Conservation (phyloP, 1,140 invertebrate species). For the Oscheius sp. region DNA sequence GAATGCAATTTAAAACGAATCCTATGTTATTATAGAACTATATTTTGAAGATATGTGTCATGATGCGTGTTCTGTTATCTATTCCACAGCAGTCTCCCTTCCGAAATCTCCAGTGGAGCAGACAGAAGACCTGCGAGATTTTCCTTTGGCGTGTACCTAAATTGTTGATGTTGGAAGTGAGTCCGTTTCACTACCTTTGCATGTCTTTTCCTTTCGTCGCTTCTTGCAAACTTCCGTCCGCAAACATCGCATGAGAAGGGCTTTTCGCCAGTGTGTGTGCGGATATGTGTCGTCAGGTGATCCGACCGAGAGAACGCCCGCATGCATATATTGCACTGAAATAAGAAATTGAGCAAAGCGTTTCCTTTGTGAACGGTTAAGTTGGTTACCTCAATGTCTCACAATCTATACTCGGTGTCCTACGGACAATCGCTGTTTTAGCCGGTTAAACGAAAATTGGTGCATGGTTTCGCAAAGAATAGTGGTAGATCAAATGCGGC, state of each 20-base stretch:
- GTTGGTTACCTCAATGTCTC: too few species aligned
- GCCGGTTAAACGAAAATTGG: too few species aligned
- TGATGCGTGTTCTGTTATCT: background rate
- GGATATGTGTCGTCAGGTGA: conserved; percentile 91
- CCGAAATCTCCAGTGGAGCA: background rate
- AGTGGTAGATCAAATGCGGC: too few species aligned
- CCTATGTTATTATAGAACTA: background rate
- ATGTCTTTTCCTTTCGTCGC: conserved; percentile 96
- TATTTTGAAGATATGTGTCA: background rate
- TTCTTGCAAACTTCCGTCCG: conserved; percentile 93
- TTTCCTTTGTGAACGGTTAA: background rate
- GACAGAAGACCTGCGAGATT: background rate
- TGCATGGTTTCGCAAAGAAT: too few species aligned
- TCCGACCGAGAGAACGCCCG: conserved; percentile 92
- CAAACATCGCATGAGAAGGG: conserved; percentile 96
- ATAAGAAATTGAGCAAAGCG: too few species aligned
- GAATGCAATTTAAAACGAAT: background rate
- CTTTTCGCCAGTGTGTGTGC: conserved; percentile 86
- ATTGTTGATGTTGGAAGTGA: background rate
- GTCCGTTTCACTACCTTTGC: conserved; percentile 80
- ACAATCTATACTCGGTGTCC: too few species aligned
- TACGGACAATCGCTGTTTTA: too few species aligned
- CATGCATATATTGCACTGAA: conserved; percentile 95
- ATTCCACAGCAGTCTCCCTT: background rate
- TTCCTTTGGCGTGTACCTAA: conserved; percentile 9